Evolutionary conservation across 92 coral and sea anemone genomes (phyloP), one percentile per base, ranked within the genome.

Genomic region (Phenganax stokvisi): DNA sequence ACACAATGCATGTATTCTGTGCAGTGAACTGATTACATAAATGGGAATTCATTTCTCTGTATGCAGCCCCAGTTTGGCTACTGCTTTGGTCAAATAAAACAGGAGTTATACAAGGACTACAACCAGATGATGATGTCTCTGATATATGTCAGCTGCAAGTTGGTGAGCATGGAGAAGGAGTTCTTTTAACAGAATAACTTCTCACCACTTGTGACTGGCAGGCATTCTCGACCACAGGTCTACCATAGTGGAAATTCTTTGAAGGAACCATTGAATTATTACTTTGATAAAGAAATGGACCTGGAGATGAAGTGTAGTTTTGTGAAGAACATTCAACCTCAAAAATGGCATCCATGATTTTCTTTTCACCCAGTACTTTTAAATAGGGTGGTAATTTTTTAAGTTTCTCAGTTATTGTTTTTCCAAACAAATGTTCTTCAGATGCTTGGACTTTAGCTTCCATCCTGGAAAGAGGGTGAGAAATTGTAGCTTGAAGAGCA

Each of bases 341-440:
- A 65, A 65, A 65, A 17, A 65, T 65, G 25, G 71, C 71, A 65
- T 65, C 71, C 71, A 65, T 65, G 31, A 65, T 65, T 44, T 65
- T 65, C 27, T 65, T 65, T 65, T 65, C 71, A 65, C 9, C 28
- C 31, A 65, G 71, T 65, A 28, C 15, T 65, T 65, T 65, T 65
- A 65, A 15, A 44, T 65, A 17, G 31, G 71, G 71, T 3, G 71
- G 71, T 65, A 17, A 65, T 15, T 65, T 65, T 65, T 65, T 0
- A 10, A 65, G 27, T 65, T 65, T 65, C 31, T 65, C 71, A 3
- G 71, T 44, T 65, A 65, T 17, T 9, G 71, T 65, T 65, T 65
- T 65, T 17, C 71, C 71, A 65, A 65, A 17, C 31, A 65, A 65
- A 65, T 65, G 2, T 44, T 65, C 71, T 65, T 65, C 71, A 65